These are phyloP conservation scores for Penaeus indicus DNA, from an alignment of 1,140 invertebrate species.

Conservation along the genomic window DNA sequence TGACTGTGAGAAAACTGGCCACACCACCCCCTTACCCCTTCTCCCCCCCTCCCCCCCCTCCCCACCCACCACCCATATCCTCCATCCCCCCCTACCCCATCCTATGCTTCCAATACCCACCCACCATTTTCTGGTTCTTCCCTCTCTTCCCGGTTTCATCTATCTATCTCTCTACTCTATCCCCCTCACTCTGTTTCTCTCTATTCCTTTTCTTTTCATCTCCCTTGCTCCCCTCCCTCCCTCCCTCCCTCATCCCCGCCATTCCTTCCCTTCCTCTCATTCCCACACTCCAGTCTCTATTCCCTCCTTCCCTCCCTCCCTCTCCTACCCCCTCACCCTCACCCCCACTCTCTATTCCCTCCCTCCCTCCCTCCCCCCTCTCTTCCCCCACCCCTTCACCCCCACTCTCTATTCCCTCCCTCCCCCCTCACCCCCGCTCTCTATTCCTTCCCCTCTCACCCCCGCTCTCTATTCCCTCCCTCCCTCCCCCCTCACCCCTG, in stretches of 20 bases:
- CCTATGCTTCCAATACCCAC: neutral
- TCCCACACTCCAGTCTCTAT: neutral
- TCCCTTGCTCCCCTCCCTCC: neutral
- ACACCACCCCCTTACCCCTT: neutral
- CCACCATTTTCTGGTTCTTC: neutral
- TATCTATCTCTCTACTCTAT: neutral
- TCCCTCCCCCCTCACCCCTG: neutral
- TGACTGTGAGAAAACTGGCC: constrained; percentile 7
- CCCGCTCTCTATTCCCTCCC: neutral
- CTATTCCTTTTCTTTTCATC: neutral
- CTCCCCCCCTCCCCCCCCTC: constrained; percentile 6
- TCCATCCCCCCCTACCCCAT: neutral
- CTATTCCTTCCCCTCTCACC: neutral
- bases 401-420: neutral
- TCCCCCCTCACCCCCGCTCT: neutral
- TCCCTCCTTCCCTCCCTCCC: neutral
- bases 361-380: neutral
- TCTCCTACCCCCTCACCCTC: neutral
- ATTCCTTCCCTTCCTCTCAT: neutral
- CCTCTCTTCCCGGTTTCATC: neutral
- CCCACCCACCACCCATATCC: neutral
- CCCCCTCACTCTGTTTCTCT: neutral
- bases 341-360: neutral
- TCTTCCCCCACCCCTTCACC: neutral
- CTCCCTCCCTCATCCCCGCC: neutral